Base-by-base conservation (phyloP, 2,888 invertebrate genomes). In the Oligia fasciuncula region DNA sequence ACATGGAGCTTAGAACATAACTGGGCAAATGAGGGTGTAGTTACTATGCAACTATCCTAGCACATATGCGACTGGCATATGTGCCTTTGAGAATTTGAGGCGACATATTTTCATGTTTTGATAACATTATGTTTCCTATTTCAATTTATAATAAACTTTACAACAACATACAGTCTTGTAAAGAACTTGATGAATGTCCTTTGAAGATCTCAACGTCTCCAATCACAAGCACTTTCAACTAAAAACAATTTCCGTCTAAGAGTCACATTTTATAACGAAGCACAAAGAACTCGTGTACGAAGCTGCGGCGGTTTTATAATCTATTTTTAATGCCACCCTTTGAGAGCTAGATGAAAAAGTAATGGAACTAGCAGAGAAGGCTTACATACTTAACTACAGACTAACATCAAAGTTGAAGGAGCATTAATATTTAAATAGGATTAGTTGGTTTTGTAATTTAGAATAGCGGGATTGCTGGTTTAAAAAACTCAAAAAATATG, bases 311-410 rank as follows among this genome's bases (percentile, higher is more conserved):
- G 57, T 17, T 71, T 43, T 72, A 40, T 86, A 79, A 86, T 86
- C 68, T 75, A 70, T 71, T 79, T 85, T 86, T 77, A 85, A 85
- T 83, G 65, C 68, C 23, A 6, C 60, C 62, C 86, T 86, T 85
- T 86, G 74, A 73, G 67, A 63, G n/a, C 70, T 57, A 76, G 69
- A 86, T 83, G 83, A 79, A 76, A 80, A 83, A 65, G 79, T 83
- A 86, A 79, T 79, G 71, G 69, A 72, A 71, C 23, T 70, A 57
- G 23, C 46, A 23, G 35, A 60, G 43, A 77, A 67, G 54, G 5
- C 14, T n/a, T 60, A 57, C 35, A 35, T 63, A 29, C 8, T 2
- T 40, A 11, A 65, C 40, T 23, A 65, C 40, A 40, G 65, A 23
- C 23, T 57, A 57, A 57, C 23, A 11, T 57, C 11, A 23, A 57